Percentiles rank a stretch among this genome's conserved stretches.
Conservation (phyloP, 30 jellyfish, hydroid and myxozoan genomes). For the Catostylus mosaicus region DNA sequence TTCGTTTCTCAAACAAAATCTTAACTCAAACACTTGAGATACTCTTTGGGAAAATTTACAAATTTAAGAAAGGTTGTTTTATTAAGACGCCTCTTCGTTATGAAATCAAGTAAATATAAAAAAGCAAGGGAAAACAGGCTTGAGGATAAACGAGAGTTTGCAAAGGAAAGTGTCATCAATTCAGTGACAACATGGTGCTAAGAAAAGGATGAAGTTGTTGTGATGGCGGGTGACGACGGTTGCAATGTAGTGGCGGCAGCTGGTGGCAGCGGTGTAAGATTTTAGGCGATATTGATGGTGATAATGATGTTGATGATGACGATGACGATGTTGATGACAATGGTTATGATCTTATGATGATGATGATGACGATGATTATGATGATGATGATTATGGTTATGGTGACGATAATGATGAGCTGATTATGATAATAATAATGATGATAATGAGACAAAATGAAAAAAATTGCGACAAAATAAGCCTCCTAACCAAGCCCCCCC, state of each 20-base stretch:
- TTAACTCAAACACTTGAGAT: slow-evolving; percentile 16
- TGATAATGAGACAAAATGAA: neutral
- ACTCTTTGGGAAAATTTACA: neutral
- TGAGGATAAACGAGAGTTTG: no score
- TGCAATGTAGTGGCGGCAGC: neutral
- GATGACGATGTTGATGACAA: neutral
- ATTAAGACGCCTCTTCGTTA: neutral
- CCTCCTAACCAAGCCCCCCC: neutral
- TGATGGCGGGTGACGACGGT: neutral
- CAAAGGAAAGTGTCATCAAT: no score
- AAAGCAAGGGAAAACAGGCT: no score
- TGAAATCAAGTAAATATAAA: no score
- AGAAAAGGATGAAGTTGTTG: neutral
- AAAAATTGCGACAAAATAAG: neutral
- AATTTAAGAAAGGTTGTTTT: neutral
- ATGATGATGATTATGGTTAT: neutral
- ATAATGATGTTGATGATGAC: neutral
- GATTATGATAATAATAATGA: neutral
- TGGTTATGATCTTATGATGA: no score
- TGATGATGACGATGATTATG: neutral
- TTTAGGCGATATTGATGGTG: neutral
- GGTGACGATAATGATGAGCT: neutral
- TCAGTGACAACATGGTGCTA: no score
- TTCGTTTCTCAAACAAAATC: neutral
- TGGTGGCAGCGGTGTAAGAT: no score